A percentile compares a stretch with the other conserved stretches of the same genome.
These are phyloP conservation scores for Furnarius figulus DNA, from an alignment of 2,113 vertebrate genomes.

Conservation along the genomic window DNA sequence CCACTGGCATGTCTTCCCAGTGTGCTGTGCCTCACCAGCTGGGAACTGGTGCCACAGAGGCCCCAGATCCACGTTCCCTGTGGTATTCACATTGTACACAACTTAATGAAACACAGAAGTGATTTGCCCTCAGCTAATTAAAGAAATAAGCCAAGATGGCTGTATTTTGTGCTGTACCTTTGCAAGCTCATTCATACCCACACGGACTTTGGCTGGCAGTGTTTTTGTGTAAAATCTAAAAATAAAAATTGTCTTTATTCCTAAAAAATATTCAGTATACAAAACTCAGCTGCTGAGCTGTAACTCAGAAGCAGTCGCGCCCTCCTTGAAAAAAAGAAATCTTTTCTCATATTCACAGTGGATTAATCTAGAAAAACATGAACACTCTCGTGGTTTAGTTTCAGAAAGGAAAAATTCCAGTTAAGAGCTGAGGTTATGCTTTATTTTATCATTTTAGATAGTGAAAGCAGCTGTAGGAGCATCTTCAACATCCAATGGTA, in stretches of 20 bases:
- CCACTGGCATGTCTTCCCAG: neutral
- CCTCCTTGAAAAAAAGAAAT: neutral
- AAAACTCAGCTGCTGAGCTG: neutral
- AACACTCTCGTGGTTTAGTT: neutral
- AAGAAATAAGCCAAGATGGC: neutral
- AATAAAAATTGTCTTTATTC: neutral
- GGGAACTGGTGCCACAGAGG: neutral
- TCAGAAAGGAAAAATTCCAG: neutral
- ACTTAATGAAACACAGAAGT: constrained; percentile 1
- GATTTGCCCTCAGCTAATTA: neutral
- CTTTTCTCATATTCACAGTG: neutral
- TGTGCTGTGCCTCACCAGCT: neutral
- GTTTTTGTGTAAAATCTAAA: neutral
- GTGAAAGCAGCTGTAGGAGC: constrained; percentile 6
- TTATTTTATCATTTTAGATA: neutral
- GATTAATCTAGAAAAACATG: neutral
- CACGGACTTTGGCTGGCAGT: neutral
- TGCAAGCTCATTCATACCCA: neutral
- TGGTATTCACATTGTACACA: neutral
- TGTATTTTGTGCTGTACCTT: neutral
- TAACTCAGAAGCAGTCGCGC: neutral
- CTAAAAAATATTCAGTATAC: neutral
- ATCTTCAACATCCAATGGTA: neutral
- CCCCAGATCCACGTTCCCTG: neutral
- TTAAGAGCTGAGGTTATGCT: neutral